A percentile compares a stretch with the other conserved stretches of the same genome.
phyloP scores from a whole-genome alignment of 2,113 vertebrate species.

The Serranochromis macrocephalus region DNA sequence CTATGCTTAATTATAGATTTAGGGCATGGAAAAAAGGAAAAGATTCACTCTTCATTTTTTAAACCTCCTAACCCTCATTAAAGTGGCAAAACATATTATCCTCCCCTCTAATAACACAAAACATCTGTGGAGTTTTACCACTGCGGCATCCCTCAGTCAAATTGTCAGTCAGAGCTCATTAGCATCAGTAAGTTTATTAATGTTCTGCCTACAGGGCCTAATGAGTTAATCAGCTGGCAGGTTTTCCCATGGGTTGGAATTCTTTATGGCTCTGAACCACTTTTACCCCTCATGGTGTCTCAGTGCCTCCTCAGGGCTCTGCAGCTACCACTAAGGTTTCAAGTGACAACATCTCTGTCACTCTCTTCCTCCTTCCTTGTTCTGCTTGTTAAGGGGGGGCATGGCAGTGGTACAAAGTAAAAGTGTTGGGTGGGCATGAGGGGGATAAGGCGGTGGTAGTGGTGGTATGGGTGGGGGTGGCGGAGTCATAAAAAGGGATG shows the following conservation, averaged over 20 bases:
- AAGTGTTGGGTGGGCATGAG: neutral
- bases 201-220: neutral
- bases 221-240: slow-evolving; percentile 43
- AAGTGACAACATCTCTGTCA: slow-evolving; percentile 57
- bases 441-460: neutral
- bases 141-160: neutral
- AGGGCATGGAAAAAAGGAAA: neutral
- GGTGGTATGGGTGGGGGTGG: neutral
- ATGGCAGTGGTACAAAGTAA: neutral
- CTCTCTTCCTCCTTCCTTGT: slow-evolving; percentile 46
- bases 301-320: slow-evolving; percentile 23
- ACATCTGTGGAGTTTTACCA: neutral
- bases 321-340: slow-evolving; percentile 63
- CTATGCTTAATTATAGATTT: neutral
- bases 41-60: neutral
- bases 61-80: neutral
- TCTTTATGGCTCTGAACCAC: slow-evolving; percentile 11
- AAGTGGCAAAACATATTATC: neutral
- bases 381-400: slow-evolving; percentile 6
- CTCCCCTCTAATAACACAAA: neutral
- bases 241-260: slow-evolving; percentile 7
- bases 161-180: slow-evolving; percentile 1
- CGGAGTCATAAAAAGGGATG: slow-evolving; percentile 67
- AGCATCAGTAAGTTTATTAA: slow-evolving; percentile 12
- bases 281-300: slow-evolving; percentile 34